phyloP scores from a whole-genome alignment of 2,113 vertebrate species.

The Chlorodrepanis virens region DNA sequence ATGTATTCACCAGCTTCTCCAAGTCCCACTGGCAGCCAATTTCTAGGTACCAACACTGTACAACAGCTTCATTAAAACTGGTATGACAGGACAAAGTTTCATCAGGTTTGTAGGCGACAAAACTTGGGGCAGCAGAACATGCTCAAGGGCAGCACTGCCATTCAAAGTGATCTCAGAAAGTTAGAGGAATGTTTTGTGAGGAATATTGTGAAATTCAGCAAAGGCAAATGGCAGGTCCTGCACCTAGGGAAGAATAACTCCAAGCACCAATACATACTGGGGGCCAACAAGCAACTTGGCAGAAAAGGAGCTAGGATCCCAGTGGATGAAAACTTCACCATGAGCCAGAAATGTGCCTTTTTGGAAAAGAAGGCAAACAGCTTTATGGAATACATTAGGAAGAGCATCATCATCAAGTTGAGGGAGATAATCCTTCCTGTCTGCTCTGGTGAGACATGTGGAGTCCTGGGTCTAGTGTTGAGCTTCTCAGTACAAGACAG shows the following conservation, averaged over 20 bases:
- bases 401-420: neutral
- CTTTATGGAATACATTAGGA: neutral
- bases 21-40: neutral
- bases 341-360: neutral
- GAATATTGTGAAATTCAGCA: neutral
- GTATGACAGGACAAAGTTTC: neutral
- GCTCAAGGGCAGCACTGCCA: accelerated
- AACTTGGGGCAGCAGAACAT: neutral
- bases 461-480: too few relatives aligned
- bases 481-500: neutral
- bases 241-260: neutral
- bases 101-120: neutral
- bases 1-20: neutral
- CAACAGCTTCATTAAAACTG: neutral
- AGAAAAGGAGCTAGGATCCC: neutral
- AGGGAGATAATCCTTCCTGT: neutral
- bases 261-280: neutral
- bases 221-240: neutral
- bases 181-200: neutral
- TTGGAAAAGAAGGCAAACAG: neutral
- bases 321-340: neutral
- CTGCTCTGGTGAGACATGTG: neutral
- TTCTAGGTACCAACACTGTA: neutral
- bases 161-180: neutral
- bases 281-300: neutral